These are phyloP conservation scores for Stegastes partitus DNA, from an alignment of 2,113 vertebrate species.

Conservation along the genomic window DNA sequence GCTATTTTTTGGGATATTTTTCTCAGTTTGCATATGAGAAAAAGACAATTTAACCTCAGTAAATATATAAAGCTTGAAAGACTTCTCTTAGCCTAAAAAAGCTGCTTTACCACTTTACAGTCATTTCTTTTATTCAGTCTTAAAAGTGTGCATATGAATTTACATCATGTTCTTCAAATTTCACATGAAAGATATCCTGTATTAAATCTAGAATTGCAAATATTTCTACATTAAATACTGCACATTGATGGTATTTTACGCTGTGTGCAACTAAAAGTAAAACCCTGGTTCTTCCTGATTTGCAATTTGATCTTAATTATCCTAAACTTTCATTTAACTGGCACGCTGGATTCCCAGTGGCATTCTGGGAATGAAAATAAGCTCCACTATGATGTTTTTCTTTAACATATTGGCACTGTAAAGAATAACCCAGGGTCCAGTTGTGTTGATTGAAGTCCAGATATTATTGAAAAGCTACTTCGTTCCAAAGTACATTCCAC, in stretches of 20 bases:
- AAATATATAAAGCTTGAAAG: neutral
- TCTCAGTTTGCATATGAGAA: conserved; percentile 6
- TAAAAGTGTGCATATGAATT: neutral
- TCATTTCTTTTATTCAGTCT: neutral
- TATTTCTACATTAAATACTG: neutral
- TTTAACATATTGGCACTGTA: conserved; percentile 50
- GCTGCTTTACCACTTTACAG: neutral
- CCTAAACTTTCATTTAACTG: conserved; percentile 44
- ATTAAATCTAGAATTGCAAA: neutral
- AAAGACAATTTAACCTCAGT: neutral
- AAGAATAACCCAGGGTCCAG: conserved; percentile 56
- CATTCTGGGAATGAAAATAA: conserved; percentile 75
- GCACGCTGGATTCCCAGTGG: conserved; percentile 53
- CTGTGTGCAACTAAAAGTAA: neutral
- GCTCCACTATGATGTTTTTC: conserved; percentile 64
- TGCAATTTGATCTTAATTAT: conserved; percentile 56
- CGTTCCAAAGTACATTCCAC: conserved; percentile 9
- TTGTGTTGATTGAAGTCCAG: conserved; percentile 58
- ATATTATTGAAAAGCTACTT: conserved; percentile 22
- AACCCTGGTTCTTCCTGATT: conserved; percentile 7
- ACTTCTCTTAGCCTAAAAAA: neutral
- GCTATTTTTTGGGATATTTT: conserved; percentile 20
- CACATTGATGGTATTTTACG: neutral
- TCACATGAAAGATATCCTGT: neutral
- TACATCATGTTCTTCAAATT: neutral